A percentile compares a stretch with the other conserved stretches of the same genome.
Evolutionary conservation across 2,888 invertebrate genomes (phyloP).

Genomic region (Scrobipalpa costella): DNA sequence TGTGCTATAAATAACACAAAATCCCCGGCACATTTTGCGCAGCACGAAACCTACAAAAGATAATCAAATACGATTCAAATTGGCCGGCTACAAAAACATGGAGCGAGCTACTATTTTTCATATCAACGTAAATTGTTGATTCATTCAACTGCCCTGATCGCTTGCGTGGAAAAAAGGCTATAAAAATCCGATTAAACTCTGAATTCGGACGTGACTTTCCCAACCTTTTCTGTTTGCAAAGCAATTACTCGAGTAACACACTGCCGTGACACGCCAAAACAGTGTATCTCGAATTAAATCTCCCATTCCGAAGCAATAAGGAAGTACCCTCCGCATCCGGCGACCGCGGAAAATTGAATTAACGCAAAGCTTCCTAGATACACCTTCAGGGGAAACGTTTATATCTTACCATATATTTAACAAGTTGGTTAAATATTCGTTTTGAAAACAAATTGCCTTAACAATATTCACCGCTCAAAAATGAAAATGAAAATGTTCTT

Average conservation of each 20-base stretch:
- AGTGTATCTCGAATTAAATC: conserved; percentile 27
- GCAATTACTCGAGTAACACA: conserved; percentile 58
- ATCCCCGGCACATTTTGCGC: conserved; percentile 16
- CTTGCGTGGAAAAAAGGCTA: conserved; percentile 40
- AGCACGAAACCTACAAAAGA: conserved; percentile 20
- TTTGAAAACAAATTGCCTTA: conserved; percentile 3
- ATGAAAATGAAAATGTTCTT: conserved; percentile 5
- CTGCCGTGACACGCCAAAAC: conserved; percentile 23
- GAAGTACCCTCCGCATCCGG: conserved; percentile 14
- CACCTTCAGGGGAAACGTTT: conserved; percentile 5
- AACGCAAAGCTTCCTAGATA: conserved; percentile 17
- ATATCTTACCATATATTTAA: conserved; percentile 3
- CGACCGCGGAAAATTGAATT: conserved; percentile 19
- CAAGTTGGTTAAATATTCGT: background rate
- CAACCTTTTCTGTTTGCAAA: conserved; percentile 59
- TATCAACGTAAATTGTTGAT: conserved; percentile 35
- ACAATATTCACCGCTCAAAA: background rate
- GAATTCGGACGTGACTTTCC: conserved; percentile 51
- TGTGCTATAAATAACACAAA: conserved; percentile 14
- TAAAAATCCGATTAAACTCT: conserved; percentile 48
- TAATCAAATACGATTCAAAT: conserved; percentile 22
- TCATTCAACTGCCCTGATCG: conserved; percentile 37
- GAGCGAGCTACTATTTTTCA: conserved; percentile 35
- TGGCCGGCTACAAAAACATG: conserved; percentile 25
- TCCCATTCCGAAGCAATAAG: conserved; percentile 19